These are phyloP conservation scores for Lamellibrachia satsuma DNA, from an alignment of 2,888 invertebrate genomes.

Conservation along the genomic window DNA sequence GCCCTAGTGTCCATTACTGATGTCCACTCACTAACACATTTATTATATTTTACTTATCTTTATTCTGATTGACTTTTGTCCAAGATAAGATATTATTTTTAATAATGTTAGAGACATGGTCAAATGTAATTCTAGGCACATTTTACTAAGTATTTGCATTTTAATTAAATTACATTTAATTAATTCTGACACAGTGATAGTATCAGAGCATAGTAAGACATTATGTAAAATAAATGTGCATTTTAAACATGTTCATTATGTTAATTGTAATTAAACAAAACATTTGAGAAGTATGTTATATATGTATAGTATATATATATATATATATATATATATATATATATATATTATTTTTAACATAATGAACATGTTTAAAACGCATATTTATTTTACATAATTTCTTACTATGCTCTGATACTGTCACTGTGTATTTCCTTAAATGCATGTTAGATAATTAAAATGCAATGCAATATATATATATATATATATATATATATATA, in stretches of 20 bases:
- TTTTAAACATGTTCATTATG: not conserved
- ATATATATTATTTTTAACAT: not conserved
- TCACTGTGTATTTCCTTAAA: not conserved
- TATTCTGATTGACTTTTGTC: not conserved
- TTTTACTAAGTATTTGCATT: not conserved
- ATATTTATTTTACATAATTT: not conserved
- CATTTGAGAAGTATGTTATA: not conserved
- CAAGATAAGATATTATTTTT: not conserved
- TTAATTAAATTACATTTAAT: not conserved
- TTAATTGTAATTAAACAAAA: not conserved
- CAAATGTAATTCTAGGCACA: not conserved
- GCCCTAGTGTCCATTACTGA: too few relatives aligned
- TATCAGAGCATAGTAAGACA: too few relatives aligned
- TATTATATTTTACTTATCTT: not conserved
- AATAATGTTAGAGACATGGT: not conserved
- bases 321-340: too few relatives aligned
- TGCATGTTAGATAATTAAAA: not conserved
- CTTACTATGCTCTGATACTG: too few relatives aligned
- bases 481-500: too few relatives aligned
- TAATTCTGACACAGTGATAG: not conserved
- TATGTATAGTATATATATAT: too few relatives aligned
- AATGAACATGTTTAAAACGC: not conserved
- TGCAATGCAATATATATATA: not conserved
- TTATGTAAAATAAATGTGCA: not conserved
- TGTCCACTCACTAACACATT: not conserved